A percentile compares a stretch with the other conserved stretches of the same genome.
Evolutionary conservation across 2,888 invertebrate species (phyloP).

Genomic region (Drosophila nr. perissopoda): DNA sequence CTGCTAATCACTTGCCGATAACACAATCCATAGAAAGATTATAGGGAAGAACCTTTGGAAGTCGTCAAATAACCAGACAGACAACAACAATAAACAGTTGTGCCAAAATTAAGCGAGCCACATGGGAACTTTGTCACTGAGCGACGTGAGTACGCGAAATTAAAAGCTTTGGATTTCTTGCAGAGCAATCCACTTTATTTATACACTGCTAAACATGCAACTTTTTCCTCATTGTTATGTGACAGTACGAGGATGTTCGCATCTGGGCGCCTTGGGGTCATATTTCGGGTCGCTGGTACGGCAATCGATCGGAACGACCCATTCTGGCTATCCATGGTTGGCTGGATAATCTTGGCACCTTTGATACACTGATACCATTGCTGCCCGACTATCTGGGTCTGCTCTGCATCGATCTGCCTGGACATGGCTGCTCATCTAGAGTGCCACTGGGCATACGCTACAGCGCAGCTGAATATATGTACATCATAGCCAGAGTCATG

Average conservation of each 20-base stretch:
- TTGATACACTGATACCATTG: constrained; percentile 88
- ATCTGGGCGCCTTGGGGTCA: constrained; percentile 89
- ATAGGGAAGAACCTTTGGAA: constrained; percentile 30
- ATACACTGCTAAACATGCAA: constrained; percentile 37
- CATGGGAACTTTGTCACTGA: constrained; percentile 54
- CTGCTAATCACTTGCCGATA: background rate
- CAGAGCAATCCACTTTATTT: constrained; percentile 31
- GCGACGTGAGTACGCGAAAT: constrained; percentile 44
- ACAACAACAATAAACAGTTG: background rate
- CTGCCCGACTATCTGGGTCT: constrained; percentile 85
- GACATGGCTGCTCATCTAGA: constrained; percentile 89
- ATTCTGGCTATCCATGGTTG: constrained; percentile 90
- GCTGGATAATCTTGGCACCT: constrained; percentile 91
- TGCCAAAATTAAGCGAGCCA: constrained; percentile 36
- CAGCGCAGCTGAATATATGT: constrained; percentile 78
- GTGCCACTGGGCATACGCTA: constrained; percentile 86
- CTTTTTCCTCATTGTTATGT: background rate
- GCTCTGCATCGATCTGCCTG: constrained; percentile 88
- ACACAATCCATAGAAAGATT: constrained; percentile 6
- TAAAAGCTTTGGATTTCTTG: constrained; percentile 6
- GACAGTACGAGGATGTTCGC: constrained; percentile 86
- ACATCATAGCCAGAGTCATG: constrained; percentile 86
- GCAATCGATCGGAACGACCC: constrained; percentile 87
- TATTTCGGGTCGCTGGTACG: constrained; percentile 90
- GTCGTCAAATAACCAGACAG: background rate